Evolutionary conservation across 2,797 vertebrate genomes (phyloP).

Genomic region (Scomberomorus guttatus): DNA sequence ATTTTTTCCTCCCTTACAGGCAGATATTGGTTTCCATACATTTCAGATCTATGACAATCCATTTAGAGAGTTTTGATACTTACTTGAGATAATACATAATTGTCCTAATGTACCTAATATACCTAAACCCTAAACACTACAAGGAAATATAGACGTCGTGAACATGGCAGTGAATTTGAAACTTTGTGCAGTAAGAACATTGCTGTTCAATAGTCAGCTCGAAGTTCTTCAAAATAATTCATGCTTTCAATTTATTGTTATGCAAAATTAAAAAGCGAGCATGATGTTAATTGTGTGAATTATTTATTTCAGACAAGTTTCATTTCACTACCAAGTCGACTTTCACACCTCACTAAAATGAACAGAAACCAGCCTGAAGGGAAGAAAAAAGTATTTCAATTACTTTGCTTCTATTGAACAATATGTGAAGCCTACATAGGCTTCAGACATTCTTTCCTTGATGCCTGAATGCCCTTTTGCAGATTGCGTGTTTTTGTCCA

Average conservation of each 20-base stretch:
- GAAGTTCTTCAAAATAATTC: background rate
- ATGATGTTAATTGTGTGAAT: background rate
- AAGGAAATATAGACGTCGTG: background rate
- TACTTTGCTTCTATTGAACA: background rate
- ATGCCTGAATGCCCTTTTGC: slow-evolving; percentile 3
- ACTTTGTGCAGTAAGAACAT: background rate
- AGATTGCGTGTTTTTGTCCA: slow-evolving; percentile 64
- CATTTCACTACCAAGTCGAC: slow-evolving; percentile 24
- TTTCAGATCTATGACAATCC: slow-evolving; percentile 12
- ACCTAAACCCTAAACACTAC: slow-evolving; percentile 2
- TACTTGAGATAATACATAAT: background rate
- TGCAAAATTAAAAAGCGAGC: background rate
- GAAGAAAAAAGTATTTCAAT: background rate
- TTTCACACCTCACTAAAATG: slow-evolving; percentile 18
- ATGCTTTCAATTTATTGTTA: slow-evolving; percentile 11
- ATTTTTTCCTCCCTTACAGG: background rate
- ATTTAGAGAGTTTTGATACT: slow-evolving; percentile 13
- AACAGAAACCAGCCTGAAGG: background rate
- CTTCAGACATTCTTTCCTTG: slow-evolving; percentile 18
- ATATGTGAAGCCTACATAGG: background rate
- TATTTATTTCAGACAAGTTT: background rate
- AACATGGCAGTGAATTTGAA: background rate
- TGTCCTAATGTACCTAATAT: background rate
- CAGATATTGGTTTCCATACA: background rate
- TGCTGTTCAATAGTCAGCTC: background rate